Base-by-base conservation (phyloP, 2,888 invertebrate genomes). In the Drosophila tanythrix region DNA sequence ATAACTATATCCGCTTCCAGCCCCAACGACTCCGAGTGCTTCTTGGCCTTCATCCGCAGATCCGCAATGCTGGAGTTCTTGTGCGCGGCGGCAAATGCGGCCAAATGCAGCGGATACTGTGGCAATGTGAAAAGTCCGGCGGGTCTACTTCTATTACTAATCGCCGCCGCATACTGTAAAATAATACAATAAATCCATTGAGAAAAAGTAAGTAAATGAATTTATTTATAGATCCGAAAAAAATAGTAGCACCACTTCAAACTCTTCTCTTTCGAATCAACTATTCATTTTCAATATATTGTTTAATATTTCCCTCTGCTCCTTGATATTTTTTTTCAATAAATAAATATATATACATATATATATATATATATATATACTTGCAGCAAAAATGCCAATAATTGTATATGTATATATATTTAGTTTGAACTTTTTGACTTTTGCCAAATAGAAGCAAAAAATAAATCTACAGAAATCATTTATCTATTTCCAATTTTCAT, bases 61-160 rank as follows among this genome's bases (percentile, higher is more conserved):
- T 99, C 99, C 0, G 98, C 98, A 92, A 99, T 98, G 92, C 98
- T 98, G 27, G 98, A 98, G 89, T 97, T 97, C 89, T 96, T 96
- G 72, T 96, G 96, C 21, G 96, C 96, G n/a, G 96, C 95, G 11
- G 96, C 96, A 52, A 97, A 94, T 3, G 97, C 96, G 11, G 97
- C 97, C 79, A 98, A 94, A 74, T 97, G 97, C 51, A 97, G 94
- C 86, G 96, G 94, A 91, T 95, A 95, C 70, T 95, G 95, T 18
- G 96, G 96, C 88, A 96, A 94, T 80, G 96, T 95, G 70, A 95
- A 94, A 63, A 96, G 70, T 51, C 80, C 88, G 93, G 94, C 59
- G 93, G 94, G 69, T 94, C 82, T 72, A 35, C 93, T 74, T 94
- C 94, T 70, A 94, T 92, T 84, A 11, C 96, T 96, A 55, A 92